Percentiles rank a stretch among this genome's conserved stretches.
These are phyloP conservation scores for Pygmarrhopalites habei DNA, from an alignment of 1,140 invertebrate species.

Conservation along the genomic window DNA sequence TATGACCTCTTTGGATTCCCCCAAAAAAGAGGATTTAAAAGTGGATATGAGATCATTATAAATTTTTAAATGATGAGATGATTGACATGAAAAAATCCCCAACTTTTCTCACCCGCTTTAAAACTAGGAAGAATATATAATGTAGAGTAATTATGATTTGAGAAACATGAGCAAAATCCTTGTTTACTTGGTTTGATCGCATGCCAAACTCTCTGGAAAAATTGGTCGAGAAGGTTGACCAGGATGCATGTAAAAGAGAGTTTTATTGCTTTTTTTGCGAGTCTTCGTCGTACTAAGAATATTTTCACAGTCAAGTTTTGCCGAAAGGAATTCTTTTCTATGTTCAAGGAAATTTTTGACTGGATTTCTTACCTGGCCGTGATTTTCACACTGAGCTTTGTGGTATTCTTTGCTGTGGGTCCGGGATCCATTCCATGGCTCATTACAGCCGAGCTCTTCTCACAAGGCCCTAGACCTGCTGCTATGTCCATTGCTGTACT, in stretches of 20 bases:
- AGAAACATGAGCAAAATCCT: not conserved
- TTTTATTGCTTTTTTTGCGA: conserved; percentile 13
- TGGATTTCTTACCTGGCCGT: conserved; percentile 96
- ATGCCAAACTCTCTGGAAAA: not conserved
- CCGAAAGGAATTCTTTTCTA: conserved; percentile 63
- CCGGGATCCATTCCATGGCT: conserved; percentile 97
- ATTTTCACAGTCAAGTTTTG: conserved; percentile 25
- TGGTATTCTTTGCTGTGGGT: conserved; percentile 94
- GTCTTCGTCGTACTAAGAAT: not conserved
- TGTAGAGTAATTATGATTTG: no score
- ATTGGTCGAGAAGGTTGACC: not conserved
- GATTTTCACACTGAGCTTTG: conserved; percentile 85
- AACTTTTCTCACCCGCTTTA: no score
- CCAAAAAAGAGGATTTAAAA: no score
- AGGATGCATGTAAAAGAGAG: not conserved
- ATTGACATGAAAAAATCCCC: no score
- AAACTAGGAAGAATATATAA: no score
- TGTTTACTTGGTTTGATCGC: conserved; percentile 20
- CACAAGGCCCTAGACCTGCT: conserved; percentile 88
- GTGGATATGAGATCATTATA: no score
- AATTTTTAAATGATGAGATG: no score
- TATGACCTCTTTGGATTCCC: no score
- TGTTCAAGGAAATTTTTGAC: conserved; percentile 93
- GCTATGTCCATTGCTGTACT: conserved; percentile 97
- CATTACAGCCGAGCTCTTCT: conserved; percentile 97